These are phyloP conservation scores for Drosophila bifasciata DNA, from an alignment of 1,140 invertebrate genomes.

Conservation along the genomic window DNA sequence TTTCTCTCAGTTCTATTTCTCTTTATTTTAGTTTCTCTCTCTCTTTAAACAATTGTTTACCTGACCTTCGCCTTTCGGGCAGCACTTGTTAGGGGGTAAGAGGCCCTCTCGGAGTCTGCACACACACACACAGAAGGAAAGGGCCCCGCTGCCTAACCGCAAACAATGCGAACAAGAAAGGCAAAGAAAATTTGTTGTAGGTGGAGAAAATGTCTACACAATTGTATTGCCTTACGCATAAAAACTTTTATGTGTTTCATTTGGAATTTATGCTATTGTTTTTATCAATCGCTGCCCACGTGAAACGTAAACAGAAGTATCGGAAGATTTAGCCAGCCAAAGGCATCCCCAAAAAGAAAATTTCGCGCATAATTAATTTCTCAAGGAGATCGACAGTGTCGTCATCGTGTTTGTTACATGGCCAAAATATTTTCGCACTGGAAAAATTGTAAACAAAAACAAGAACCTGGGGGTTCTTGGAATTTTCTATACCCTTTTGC, in stretches of 20 bases:
- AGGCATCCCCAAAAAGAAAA: constrained; percentile 24
- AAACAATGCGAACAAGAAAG: constrained; percentile 31
- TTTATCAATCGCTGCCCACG: constrained; percentile 59
- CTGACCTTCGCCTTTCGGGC: constrained; percentile 65
- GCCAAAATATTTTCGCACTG: constrained; percentile 57
- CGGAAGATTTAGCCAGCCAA: constrained; percentile 48
- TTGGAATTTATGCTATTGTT: constrained; percentile 81
- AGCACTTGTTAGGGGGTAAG: constrained; percentile 10
- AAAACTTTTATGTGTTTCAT: constrained; percentile 80
- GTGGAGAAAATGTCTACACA: constrained; percentile 62
- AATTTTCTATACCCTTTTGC: constrained; percentile 3
- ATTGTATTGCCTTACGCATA: constrained; percentile 73
- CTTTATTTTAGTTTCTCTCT: constrained; percentile 3
- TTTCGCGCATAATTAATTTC: constrained; percentile 73
- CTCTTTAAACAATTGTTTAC: constrained; percentile 60
- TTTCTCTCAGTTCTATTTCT: no score
- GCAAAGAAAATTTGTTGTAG: constrained; percentile 39
- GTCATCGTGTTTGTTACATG: constrained; percentile 61
- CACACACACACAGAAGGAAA: constrained; percentile 52
- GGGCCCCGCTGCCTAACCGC: constrained; percentile 25
- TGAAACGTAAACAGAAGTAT: constrained; percentile 53
- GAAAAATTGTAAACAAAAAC: constrained; percentile 47
- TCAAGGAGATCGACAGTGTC: constrained; percentile 43
- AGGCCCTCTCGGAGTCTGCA: neutral
- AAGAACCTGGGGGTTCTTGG: constrained; percentile 14